phyloP scores from a whole-genome alignment of 1,140 invertebrate genomes.

The Drosophila ficusphila region DNA sequence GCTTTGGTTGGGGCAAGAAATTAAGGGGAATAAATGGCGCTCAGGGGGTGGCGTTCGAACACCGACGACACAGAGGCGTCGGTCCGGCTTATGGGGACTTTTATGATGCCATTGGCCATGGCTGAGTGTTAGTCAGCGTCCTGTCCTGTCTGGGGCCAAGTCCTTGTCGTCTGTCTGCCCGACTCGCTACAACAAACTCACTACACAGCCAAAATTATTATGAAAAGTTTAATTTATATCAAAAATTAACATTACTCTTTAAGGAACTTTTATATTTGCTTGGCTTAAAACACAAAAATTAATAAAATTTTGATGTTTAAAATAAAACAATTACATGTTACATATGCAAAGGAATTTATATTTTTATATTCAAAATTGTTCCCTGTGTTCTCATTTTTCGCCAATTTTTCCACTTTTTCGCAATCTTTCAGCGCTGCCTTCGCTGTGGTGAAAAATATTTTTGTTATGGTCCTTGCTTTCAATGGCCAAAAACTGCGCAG shows the following conservation, averaged over 20 bases:
- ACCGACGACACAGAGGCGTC: constrained; percentile 36
- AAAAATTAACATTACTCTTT: too few relatives aligned
- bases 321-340: too few relatives aligned
- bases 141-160: constrained; percentile 52
- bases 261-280: too few relatives aligned
- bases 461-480: constrained; percentile 54
- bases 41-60: constrained; percentile 3
- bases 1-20: constrained; percentile 20
- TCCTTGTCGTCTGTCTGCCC: constrained; percentile 34
- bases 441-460: constrained; percentile 50
- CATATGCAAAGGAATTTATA: too few relatives aligned
- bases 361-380: background rate
- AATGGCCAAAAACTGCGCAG: constrained; percentile 53
- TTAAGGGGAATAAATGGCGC: constrained; percentile 35
- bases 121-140: constrained; percentile 34
- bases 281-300: too few relatives aligned
- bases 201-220: background rate
- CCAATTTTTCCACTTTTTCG: too few relatives aligned
- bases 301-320: too few relatives aligned
- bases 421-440: constrained; percentile 8
- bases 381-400: background rate
- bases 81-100: constrained; percentile 42
- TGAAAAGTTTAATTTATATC: too few relatives aligned
- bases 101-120: constrained; percentile 77
- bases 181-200: background rate